phyloP scores from a whole-genome alignment of 2,888 invertebrate species.

The Sarcophaga caerulescens region DNA sequence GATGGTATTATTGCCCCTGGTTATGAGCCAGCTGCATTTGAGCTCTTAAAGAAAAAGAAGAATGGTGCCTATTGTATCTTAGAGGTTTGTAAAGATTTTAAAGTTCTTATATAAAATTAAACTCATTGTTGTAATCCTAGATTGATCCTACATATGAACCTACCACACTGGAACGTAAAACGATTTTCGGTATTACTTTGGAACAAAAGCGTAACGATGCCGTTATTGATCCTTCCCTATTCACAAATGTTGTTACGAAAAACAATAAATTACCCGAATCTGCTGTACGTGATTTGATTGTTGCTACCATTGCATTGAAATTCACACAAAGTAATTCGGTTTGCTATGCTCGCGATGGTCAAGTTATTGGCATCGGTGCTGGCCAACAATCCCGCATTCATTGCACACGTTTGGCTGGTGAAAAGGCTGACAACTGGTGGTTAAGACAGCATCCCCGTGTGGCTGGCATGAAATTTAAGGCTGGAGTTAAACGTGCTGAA shows the following conservation, averaged over 20 bases:
- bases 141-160: slow-evolving; percentile 95
- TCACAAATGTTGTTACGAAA: slow-evolving; percentile 90
- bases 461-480: slow-evolving; percentile 90
- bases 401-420: slow-evolving; percentile 97
- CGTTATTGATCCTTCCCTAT: slow-evolving; percentile 88
- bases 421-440: slow-evolving; percentile 99
- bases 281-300: slow-evolving; percentile 94
- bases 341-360: slow-evolving; percentile 92
- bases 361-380: slow-evolving; percentile 98
- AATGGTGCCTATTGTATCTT: slow-evolving; percentile 95
- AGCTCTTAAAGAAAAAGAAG: slow-evolving; percentile 96
- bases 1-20: slow-evolving; percentile 99
- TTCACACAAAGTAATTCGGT: slow-evolving; percentile 99
- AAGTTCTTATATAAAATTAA: background rate
- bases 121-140: slow-evolving; percentile 80
- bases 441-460: slow-evolving; percentile 95
- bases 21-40: slow-evolving; percentile 91
- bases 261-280: slow-evolving; percentile 86
- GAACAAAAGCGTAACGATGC: slow-evolving; percentile 96
- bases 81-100: slow-evolving; percentile 82
- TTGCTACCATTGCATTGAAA: slow-evolving; percentile 97
- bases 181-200: slow-evolving; percentile 91
- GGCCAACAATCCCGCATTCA: slow-evolving; percentile 99
- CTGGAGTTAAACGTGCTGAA: slow-evolving; percentile 93
- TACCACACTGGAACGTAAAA: slow-evolving; percentile 89